Evolutionary conservation across 2,888 invertebrate species (phyloP), one percentile per base, ranked within the genome.

Genomic region (Tenthredo livida): DNA sequence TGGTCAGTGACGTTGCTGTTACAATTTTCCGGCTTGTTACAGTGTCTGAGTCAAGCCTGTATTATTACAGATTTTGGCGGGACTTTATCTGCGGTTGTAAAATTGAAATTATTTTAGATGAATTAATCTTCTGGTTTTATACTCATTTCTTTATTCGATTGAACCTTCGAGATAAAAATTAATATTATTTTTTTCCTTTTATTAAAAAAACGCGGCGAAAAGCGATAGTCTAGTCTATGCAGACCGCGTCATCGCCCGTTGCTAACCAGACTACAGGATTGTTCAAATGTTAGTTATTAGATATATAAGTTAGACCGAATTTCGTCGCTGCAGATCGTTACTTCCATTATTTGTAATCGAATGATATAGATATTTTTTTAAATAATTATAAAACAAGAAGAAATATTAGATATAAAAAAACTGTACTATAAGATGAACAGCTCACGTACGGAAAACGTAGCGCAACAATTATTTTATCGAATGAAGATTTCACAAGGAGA

Each of bases 221-320:
- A 33, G 33, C 17, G 17, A 4, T 67, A 67, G 67, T 67, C 17
- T 67, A 15, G 33, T 67, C 21, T 33, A n/a, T n/a, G 33, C 17
- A 33, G 1, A 73, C 43, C 43, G 73, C 43, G 40, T 25, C 21
- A n/a, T 43, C 12, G 43, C 77, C 54, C n/a, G 77, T 77, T 77
- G 54, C 77, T 77, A 77, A 54, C 77, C 77, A 33, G 77, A 29
- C 77, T 54, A 54, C 47, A 77, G 77, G 77, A 77, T 77, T 54
- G n/a, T 77, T 77, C 50, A 77, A 54, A 77, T 6, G 43, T 73
- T 73, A 33, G 33, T 67, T 67, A 73, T 73, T 73, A 40, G 40
- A 73, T 5, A 7, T 29, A 29, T 37, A 37, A 37, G 1, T 10
- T n/a, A 43, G 72, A 73, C 43, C 72, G 12, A 43, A 73, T 43